Conservation (phyloP, 2,888 invertebrate genomes). For the Drosophila rellima region DNA sequence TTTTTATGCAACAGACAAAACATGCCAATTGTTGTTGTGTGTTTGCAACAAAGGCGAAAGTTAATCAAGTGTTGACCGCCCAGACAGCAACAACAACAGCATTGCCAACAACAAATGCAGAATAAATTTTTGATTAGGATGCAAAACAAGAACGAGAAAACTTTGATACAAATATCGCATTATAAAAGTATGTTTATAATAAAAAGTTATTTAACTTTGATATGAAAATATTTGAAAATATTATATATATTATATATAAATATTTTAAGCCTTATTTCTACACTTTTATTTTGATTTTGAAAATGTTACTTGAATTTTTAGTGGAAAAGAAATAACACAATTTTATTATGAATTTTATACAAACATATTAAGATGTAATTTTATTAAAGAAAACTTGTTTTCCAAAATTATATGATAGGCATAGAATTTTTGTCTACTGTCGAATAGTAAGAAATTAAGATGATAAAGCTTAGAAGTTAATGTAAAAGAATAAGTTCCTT, state of each 20-base stretch:
- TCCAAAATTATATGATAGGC: too few relatives aligned
- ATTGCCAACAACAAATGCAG: slow-evolving; percentile 21
- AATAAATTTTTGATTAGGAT: slow-evolving; percentile 18
- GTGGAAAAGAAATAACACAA: not conserved
- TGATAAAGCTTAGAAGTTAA: too few relatives aligned
- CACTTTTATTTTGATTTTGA: too few relatives aligned
- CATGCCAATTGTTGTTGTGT: slow-evolving; percentile 52
- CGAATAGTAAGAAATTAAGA: not conserved
- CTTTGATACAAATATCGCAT: not conserved
- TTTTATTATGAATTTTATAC: not conserved
- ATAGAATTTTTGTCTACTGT: too few relatives aligned
- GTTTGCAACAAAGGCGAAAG: slow-evolving; percentile 65
- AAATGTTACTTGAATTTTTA: not conserved
- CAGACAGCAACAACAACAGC: slow-evolving; percentile 20
- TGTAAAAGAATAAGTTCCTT: too few relatives aligned
- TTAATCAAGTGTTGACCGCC: slow-evolving; percentile 38
- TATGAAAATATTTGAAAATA: too few relatives aligned
- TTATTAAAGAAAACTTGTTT: too few relatives aligned
- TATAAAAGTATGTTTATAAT: not conserved
- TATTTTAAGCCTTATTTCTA: too few relatives aligned
- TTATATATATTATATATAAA: too few relatives aligned
- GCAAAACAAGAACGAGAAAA: not conserved
- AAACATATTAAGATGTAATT: not conserved
- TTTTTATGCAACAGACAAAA: slow-evolving; percentile 68
- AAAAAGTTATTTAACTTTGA: not conserved